Evolutionary conservation across 1,140 invertebrate genomes (phyloP), one percentile per base, ranked within the genome.

Genomic region (Lepidurus apus): DNA sequence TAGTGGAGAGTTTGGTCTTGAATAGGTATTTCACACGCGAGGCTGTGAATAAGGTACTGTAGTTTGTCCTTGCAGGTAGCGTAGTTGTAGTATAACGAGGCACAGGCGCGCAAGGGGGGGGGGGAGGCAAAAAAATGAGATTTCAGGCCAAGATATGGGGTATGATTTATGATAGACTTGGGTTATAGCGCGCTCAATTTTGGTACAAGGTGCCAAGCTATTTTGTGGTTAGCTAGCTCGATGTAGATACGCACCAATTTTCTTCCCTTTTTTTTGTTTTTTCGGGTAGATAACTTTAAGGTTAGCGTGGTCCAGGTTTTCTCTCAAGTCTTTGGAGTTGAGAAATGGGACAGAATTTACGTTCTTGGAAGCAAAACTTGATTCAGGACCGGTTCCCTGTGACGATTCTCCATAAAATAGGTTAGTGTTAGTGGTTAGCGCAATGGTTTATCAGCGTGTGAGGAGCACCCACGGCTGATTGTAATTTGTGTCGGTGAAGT

Each of bases 11-110:
- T 10, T 10, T 11, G 45, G 4, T 47, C 45, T 47, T 65, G 53
- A 65, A 65, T 65, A 13, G 53, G 53, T 65, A 65, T n/a, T 65
- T 65, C 17, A 65, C 53, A 65, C 53, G 45, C 45, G 53, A 65
- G 21, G 53, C 17, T 65, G 17, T 65, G 53, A n/a, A 21, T 65
- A 21, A 65, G 53, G 53, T 65, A 7, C 17, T 65, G 53, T 65
- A 13, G 17, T 65, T 65, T 13, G 9, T 65, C 17, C 17, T 13
- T 65, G 13, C 17, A 65, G 53, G 53, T 65, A 65, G 17, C 8
- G 21, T 21, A 65, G 17, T 13, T 65, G 17, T 7, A 65, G 21
- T 11, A 47, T 7, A 65, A 65, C 21, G 53, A 65, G 21, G 21
- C 9, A 21, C 17, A 65, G 53, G 13, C 53, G 7, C 17, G 53